A percentile compares a stretch with the other conserved stretches of the same genome.
phyloP scores from a whole-genome alignment of 2,888 invertebrate genomes.

The Chydorus sphaericus region DNA sequence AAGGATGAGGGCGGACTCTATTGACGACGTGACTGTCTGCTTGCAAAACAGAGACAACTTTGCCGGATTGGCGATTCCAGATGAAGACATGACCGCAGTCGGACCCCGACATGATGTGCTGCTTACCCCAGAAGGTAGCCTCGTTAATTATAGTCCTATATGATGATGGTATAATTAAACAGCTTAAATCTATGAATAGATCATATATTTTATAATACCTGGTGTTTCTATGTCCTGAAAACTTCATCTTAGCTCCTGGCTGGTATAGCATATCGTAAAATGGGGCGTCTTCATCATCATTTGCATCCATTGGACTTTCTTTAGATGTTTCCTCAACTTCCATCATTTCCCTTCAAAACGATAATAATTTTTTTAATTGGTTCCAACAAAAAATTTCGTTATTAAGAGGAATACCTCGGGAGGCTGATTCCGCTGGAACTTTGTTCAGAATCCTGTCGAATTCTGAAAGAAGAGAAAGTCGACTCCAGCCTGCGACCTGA shows the following conservation, averaged over 20 bases:
- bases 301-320: too few relatives aligned
- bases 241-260: constrained; percentile 44
- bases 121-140: constrained; percentile 67
- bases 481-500: background rate
- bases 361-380: too few relatives aligned
- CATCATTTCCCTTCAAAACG: too few relatives aligned
- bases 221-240: constrained; percentile 64
- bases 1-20: constrained; percentile 70
- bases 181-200: background rate
- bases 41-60: constrained; percentile 55
- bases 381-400: background rate
- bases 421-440: background rate
- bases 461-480: background rate
- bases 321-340: too few relatives aligned
- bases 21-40: constrained; percentile 73
- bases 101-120: constrained; percentile 70
- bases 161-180: constrained; percentile 21
- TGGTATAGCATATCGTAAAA: constrained; percentile 18
- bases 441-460: constrained; percentile 2
- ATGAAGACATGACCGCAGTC: constrained; percentile 77
- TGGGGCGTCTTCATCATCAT: background rate
- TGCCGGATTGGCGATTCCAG: constrained; percentile 56
- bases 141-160: constrained; percentile 70
- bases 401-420: background rate
- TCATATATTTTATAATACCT: constrained; percentile 31